Base-by-base conservation (phyloP, 1,140 invertebrate species). In the Dendroctonus ponderosae region DNA sequence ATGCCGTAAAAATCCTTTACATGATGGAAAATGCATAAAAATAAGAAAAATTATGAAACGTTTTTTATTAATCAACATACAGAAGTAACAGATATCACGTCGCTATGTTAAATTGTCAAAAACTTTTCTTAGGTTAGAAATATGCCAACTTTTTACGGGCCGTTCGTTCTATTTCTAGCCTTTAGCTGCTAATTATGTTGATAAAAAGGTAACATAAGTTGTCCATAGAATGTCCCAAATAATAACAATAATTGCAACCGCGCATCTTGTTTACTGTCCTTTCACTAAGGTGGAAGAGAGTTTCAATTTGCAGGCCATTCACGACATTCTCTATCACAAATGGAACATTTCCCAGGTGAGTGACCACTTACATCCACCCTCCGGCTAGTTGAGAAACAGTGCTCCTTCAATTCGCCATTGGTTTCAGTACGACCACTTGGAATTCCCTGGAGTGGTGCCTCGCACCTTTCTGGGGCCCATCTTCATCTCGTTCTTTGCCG, bases 211-310 rank as follows among this genome's bases (percentile, higher is more conserved):
- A 71, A 53, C 60, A 69, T 14, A 40, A 49, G 63, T 37, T 59
- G 7, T 49, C 26, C 44, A 26, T 8, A 78, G 76, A 70, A 79
- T 79, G 78, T 72, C 74, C 41, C 77, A 79, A 70, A 75, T 79
- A 66, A 76, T 78, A 74, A 58, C 75, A 58, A 73, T 79, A 66
- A 74, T 91, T 70, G 88, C 90, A 42, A 83, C 84, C 64, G 81
- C 91, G 65, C 91, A 97, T 79, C 79, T 98, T 48, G 75, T 94
- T 54, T 85, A 93, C 70, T 96, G 94, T 78, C 97, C 97, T 50
- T 98, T 91, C 78, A 99, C 96, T 0, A 99, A 99, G 90, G 97
- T 99, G 7, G 97, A 99, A 82, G 98, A 99, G 84, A 99, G 96
- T 82, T 99, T 99, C 77, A 99, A 98, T 82, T 83, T 98, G 15